Conservation (phyloP, 1,140 invertebrate species). For the Meloidogyne exigua region DNA sequence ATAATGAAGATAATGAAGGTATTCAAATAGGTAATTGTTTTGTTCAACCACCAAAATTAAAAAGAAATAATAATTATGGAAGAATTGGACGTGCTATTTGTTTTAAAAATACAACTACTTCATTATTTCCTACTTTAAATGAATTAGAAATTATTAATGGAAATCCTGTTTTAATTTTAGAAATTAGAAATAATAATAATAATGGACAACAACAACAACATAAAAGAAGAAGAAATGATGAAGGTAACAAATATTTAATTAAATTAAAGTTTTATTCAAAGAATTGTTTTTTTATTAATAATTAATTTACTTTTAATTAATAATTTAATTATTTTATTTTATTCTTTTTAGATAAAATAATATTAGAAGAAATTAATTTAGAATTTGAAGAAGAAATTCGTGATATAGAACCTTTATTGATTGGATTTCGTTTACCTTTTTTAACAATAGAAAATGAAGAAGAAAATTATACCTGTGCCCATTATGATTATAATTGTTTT, state of each 20-base stretch:
- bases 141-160: constrained; percentile 18
- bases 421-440: constrained; percentile 14
- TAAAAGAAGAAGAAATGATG: not conserved
- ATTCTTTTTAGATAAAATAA: not conserved
- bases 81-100: constrained; percentile 31
- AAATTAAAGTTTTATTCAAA: no score
- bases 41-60: constrained; percentile 4
- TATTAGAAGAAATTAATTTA: not conserved
- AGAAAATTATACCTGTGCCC: constrained; percentile 48
- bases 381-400: not conserved
- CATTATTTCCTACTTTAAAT: constrained; percentile 37
- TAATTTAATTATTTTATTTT: not conserved
- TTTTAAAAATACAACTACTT: constrained; percentile 19
- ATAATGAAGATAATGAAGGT: constrained; percentile 3
- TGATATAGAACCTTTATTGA: not conserved
- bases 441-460: not conserved
- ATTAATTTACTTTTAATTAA: no score
- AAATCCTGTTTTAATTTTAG: constrained; percentile 33
- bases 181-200: constrained; percentile 8
- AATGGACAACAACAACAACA: not conserved
- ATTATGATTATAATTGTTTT: constrained; percentile 41
- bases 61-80: not conserved
- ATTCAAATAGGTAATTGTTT: constrained; percentile 11
- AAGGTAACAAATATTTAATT: no score
- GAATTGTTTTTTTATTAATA: no score